These are phyloP conservation scores for Pachycephus smyrnensis DNA, from an alignment of 2,888 invertebrate genomes.

Conservation along the genomic window DNA sequence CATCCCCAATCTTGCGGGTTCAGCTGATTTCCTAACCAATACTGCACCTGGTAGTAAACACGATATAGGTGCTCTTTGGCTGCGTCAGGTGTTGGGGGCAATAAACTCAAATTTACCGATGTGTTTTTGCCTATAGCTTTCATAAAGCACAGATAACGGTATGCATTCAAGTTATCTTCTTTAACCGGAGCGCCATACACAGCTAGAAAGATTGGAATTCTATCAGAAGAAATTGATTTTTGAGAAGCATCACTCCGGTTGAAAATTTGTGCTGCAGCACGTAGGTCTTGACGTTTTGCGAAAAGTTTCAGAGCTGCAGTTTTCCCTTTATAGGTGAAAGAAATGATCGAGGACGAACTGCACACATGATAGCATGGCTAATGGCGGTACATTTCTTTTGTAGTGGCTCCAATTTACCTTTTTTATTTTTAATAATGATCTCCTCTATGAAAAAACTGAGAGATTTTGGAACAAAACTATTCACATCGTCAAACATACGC, in stretches of 20 bases:
- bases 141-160: constrained; percentile 20
- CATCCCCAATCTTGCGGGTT: constrained; percentile 10
- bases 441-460: constrained; percentile 53
- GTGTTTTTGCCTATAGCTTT: constrained; percentile 15
- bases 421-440: constrained; percentile 50
- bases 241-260: constrained; percentile 20
- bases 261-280: constrained; percentile 17
- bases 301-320: constrained; percentile 17
- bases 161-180: constrained; percentile 11
- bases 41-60: constrained; percentile 10
- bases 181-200: constrained; percentile 18
- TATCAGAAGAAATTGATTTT: constrained; percentile 18
- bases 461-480: constrained; percentile 46
- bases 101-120: constrained; percentile 12
- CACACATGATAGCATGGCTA: constrained; percentile 54
- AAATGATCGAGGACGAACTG: constrained; percentile 42
- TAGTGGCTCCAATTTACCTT: constrained; percentile 42
- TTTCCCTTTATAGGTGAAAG: constrained; percentile 21
- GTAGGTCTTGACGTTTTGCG: constrained; percentile 15
- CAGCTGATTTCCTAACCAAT: constrained; percentile 6
- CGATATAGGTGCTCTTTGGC: constrained; percentile 20
- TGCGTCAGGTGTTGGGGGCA: constrained; percentile 15
- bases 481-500: constrained; percentile 47
- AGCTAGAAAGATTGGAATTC: constrained; percentile 18
- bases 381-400: constrained; percentile 55